Evolutionary conservation across 1,140 invertebrate genomes (phyloP).

Genomic region (Drosophila setifemur): DNA sequence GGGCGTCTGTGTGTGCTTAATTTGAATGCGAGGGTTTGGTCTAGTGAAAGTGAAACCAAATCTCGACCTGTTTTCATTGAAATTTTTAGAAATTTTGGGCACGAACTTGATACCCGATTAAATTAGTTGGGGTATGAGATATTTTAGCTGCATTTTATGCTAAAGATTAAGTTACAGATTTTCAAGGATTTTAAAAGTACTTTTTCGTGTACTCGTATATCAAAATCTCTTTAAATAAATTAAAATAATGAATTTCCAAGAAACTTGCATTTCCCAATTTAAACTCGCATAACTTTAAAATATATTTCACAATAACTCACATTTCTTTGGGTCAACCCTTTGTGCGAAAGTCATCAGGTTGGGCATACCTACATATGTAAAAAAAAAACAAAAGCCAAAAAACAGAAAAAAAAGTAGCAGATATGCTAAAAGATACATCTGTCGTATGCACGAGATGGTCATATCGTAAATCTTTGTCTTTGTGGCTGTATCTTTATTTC

Average conservation of each 20-base stretch:
- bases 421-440: conserved; percentile 50
- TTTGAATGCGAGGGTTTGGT: conserved; percentile 34
- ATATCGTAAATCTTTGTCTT: conserved; percentile 67
- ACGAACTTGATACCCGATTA: not conserved
- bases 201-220: not conserved
- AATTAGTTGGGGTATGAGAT: not conserved
- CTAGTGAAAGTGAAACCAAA: conserved; percentile 59
- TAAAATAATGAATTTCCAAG: not conserved
- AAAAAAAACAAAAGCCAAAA: conserved; percentile 2
- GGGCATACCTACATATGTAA: conserved; percentile 24
- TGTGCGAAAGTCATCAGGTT: conserved; percentile 37
- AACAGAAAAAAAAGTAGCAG: conserved; percentile 11
- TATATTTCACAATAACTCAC: conserved; percentile 9
- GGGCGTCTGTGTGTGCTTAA: not conserved
- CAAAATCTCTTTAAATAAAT: not conserved
- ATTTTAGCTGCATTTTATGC: not conserved
- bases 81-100: conserved; percentile 16
- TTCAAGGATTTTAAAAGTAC: no score
- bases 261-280: not conserved
- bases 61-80: conserved; percentile 43
- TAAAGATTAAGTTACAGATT: no score
- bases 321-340: not conserved
- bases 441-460: conserved; percentile 40
- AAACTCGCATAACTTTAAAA: not conserved
- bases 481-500: conserved; percentile 55